These are phyloP conservation scores for Macrophya alboannulata DNA, from an alignment of 2,888 invertebrate species.

Conservation along the genomic window DNA sequence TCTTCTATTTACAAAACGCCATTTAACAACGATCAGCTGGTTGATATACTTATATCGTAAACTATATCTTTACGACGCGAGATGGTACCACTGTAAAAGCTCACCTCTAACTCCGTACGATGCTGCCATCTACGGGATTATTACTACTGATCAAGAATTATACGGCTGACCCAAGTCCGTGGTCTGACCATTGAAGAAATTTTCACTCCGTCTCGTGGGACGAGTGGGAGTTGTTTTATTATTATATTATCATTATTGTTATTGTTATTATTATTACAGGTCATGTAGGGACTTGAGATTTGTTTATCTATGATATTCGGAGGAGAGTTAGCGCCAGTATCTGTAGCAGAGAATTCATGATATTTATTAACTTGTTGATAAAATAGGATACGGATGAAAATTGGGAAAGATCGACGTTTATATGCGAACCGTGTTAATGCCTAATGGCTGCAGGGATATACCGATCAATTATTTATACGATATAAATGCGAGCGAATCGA, in stretches of 20 bases:
- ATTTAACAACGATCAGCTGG: constrained; percentile 54
- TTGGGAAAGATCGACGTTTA: not conserved
- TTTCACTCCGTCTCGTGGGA: not conserved
- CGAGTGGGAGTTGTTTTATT: not conserved
- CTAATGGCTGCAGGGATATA: not conserved
- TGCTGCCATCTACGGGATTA: not conserved
- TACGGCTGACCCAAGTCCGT: too few relatives aligned
- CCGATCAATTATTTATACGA: constrained; percentile 19
- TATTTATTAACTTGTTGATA: not conserved
- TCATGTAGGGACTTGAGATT: not conserved
- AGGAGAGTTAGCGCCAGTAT: too few relatives aligned
- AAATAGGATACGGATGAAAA: not conserved
- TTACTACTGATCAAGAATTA: not conserved
- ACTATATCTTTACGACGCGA: not conserved
- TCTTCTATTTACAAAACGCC: constrained; percentile 57
- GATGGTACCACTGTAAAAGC: not conserved
- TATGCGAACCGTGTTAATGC: not conserved
- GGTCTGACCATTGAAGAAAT: not conserved
- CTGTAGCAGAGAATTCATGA: not conserved
- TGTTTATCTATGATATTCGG: not conserved
- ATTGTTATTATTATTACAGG: not conserved
- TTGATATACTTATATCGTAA: not conserved
- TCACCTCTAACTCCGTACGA: not conserved
- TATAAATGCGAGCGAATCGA: constrained; percentile 9
- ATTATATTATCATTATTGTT: too few relatives aligned